Conservation (phyloP, 1,140 invertebrate species). For the Macrobrachium rosenbergii region DNA sequence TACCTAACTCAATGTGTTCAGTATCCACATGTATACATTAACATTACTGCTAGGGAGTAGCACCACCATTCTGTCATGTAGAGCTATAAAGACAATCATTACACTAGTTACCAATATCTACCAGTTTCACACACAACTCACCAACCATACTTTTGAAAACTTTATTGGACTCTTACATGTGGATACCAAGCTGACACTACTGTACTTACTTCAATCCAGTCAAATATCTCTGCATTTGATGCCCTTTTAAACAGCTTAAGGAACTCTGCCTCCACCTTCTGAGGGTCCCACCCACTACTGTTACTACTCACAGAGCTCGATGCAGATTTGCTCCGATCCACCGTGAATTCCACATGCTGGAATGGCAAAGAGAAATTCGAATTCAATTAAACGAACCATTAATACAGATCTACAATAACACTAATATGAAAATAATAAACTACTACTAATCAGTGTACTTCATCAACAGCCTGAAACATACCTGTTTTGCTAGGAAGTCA, state of each 20-base stretch:
- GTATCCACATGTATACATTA: no score
- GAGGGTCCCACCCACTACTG: constrained; percentile 51
- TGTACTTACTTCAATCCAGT: constrained; percentile 58
- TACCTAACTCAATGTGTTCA: no score
- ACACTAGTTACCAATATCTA: not conserved
- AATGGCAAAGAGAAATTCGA: not conserved
- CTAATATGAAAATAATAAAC: not conserved
- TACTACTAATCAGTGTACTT: not conserved
- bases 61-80: no score
- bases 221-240: constrained; percentile 59
- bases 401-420: not conserved
- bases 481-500: constrained; percentile 41
- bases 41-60: no score
- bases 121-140: not conserved
- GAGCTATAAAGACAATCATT: no score
- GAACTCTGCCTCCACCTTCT: constrained; percentile 53
- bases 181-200: not conserved
- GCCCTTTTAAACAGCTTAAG: constrained; percentile 51
- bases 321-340: constrained; percentile 42
- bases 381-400: not conserved
- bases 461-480: constrained; percentile 19
- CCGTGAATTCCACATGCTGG: constrained; percentile 55
- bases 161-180: not conserved
- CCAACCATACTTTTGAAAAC: not conserved
- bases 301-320: not conserved